These are phyloP conservation scores for Pluvialis apricaria DNA, from an alignment of 2,113 vertebrate genomes.

Conservation along the genomic window DNA sequence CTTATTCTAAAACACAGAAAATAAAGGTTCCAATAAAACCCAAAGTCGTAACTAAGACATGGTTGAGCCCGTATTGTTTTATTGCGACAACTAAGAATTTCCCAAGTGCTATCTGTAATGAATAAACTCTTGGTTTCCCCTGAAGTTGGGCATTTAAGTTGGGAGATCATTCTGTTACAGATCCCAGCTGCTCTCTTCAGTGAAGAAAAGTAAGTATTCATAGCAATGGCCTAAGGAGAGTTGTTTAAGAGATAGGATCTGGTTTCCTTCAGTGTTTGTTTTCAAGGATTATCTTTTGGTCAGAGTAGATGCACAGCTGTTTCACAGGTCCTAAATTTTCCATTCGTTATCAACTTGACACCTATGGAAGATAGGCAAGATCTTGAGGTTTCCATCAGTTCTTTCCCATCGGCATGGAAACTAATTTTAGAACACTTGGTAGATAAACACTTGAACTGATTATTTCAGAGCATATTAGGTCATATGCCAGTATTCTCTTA, in stretches of 20 bases:
- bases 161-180: not conserved
- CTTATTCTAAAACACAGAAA: not conserved
- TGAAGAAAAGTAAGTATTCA: not conserved
- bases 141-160: not conserved
- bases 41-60: not conserved
- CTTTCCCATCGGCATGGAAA: not conserved
- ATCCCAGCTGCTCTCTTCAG: not conserved
- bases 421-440: conserved; percentile 19
- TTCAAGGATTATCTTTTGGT: conserved; percentile 36
- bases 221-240: not conserved
- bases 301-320: not conserved
- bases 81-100: not conserved
- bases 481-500: not conserved
- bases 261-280: conserved; percentile 47
- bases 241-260: conserved; percentile 29
- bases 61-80: accelerated
- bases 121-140: not conserved
- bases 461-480: not conserved
- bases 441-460: not conserved
- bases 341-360: conserved; percentile 50
- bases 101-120: not conserved
- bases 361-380: not conserved
- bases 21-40: not conserved
- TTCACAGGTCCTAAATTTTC: conserved; percentile 49
- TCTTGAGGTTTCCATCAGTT: not conserved